Percentiles rank a stretch among this genome's conserved stretches.
phyloP scores from a whole-genome alignment of 2,888 invertebrate genomes.

The Patella depressa region DNA sequence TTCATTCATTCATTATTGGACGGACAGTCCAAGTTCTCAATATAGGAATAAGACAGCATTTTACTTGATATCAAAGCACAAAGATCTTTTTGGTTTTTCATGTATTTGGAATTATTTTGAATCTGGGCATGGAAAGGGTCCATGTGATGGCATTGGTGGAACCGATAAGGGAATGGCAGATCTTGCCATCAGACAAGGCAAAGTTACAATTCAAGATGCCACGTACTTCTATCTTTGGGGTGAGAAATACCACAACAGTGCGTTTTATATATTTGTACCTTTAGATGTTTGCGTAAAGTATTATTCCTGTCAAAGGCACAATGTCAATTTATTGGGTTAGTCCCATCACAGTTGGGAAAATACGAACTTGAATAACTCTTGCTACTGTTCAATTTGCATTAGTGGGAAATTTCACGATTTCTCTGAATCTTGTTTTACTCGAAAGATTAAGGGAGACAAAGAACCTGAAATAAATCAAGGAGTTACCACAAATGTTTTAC shows the following conservation, averaged over 20 bases:
- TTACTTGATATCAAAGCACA: slow-evolving; percentile 29
- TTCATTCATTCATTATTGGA: slow-evolving; percentile 34
- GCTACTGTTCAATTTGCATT: slow-evolving; percentile 29
- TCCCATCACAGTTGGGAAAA: not conserved
- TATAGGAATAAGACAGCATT: slow-evolving; percentile 37
- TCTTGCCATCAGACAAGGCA: slow-evolving; percentile 20
- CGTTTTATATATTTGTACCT: slow-evolving; percentile 15
- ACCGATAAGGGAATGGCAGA: slow-evolving; percentile 30
- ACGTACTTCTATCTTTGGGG: slow-evolving; percentile 26
- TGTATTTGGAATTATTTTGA: slow-evolving; percentile 38
- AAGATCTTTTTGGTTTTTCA: slow-evolving; percentile 13
- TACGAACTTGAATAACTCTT: slow-evolving; percentile 24
- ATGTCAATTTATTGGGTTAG: slow-evolving; percentile 23
- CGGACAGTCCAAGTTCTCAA: slow-evolving; percentile 37
- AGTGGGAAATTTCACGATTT: slow-evolving; percentile 9
- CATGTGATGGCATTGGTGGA: slow-evolving; percentile 35
- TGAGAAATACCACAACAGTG: slow-evolving; percentile 11
- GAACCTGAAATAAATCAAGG: not conserved
- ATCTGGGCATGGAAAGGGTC: slow-evolving; percentile 32
- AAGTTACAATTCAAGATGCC: slow-evolving; percentile 27
- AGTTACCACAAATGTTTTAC: not conserved
- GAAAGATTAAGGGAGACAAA: not conserved
- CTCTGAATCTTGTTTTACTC: not conserved
- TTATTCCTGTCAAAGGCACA: slow-evolving; percentile 23
- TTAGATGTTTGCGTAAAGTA: slow-evolving; percentile 9